Percentiles rank a stretch among this genome's conserved stretches.
phyloP scores from a whole-genome alignment of 2,888 invertebrate genomes.

The Panopea generosa region DNA sequence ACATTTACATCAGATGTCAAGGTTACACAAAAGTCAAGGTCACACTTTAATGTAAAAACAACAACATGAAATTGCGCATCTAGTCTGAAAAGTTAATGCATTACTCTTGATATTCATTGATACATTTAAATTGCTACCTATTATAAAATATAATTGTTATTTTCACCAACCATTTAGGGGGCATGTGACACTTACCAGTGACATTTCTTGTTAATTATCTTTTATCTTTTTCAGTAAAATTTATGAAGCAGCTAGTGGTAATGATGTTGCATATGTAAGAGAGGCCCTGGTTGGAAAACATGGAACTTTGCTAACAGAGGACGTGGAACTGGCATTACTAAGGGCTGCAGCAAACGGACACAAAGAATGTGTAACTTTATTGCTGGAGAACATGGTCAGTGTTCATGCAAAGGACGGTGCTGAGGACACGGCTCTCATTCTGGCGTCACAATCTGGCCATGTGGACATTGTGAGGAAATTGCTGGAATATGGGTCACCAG shows the following conservation, averaged over 20 bases:
- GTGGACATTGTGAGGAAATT: constrained; percentile 29
- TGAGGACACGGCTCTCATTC: constrained; percentile 50
- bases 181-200: no score
- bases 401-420: constrained; percentile 43
- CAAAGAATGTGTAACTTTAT: constrained; percentile 41
- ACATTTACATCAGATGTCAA: no score
- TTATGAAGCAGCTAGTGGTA: constrained; percentile 56
- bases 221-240: constrained; percentile 51
- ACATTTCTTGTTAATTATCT: no score
- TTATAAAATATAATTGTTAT: no score
- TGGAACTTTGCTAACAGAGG: constrained; percentile 40
- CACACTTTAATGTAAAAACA: no score
- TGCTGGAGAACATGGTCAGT: constrained; percentile 38
- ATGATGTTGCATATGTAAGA: constrained; percentile 32
- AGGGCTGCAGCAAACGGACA: constrained; percentile 51
- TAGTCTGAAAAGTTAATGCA: not conserved
- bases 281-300: constrained; percentile 42
- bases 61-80: not conserved
- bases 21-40: no score
- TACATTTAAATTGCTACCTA: no score
- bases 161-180: no score
- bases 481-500: constrained; percentile 31
- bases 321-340: constrained; percentile 52
- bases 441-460: constrained; percentile 51
- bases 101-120: no score